phyloP scores from a whole-genome alignment of 2,888 invertebrate species.

The Tenthredo mesomela region DNA sequence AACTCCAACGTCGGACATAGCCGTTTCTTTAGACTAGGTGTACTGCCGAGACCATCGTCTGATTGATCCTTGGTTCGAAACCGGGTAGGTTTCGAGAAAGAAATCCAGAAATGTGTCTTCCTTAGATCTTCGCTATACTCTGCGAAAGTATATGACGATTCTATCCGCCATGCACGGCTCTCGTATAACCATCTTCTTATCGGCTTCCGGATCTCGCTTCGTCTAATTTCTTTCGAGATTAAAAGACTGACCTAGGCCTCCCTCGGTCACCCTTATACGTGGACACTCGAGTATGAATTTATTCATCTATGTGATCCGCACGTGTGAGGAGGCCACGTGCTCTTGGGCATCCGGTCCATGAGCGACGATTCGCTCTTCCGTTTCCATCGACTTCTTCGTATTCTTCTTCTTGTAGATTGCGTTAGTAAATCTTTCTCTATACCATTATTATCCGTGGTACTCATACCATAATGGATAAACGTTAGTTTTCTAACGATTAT shows the following conservation, averaged over 20 bases:
- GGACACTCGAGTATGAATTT: conserved; percentile 13
- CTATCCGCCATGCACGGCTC: too few relatives aligned
- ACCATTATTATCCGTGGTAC: background rate
- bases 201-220: background rate
- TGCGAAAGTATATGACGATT: too few relatives aligned
- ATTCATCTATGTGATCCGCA: background rate
- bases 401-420: background rate
- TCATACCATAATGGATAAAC: too few relatives aligned
- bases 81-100: background rate
- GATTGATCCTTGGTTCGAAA: background rate
- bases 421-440: background rate
- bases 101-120: too few relatives aligned
- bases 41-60: background rate
- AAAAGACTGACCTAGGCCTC: conserved; percentile 31
- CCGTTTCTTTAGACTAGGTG: background rate
- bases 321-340: conserved; percentile 26
- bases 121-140: too few relatives aligned
- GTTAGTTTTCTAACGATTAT: background rate
- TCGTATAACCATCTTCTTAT: background rate
- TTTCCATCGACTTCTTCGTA: background rate
- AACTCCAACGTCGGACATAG: background rate
- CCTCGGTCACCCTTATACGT: background rate
- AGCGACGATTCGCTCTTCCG: background rate
- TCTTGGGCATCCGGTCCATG: conserved; percentile 27
- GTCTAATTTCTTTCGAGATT: background rate